Evolutionary conservation across 2,113 vertebrate species (phyloP), one percentile per base, ranked within the genome.

Genomic region (Accipiter cooperii): DNA sequence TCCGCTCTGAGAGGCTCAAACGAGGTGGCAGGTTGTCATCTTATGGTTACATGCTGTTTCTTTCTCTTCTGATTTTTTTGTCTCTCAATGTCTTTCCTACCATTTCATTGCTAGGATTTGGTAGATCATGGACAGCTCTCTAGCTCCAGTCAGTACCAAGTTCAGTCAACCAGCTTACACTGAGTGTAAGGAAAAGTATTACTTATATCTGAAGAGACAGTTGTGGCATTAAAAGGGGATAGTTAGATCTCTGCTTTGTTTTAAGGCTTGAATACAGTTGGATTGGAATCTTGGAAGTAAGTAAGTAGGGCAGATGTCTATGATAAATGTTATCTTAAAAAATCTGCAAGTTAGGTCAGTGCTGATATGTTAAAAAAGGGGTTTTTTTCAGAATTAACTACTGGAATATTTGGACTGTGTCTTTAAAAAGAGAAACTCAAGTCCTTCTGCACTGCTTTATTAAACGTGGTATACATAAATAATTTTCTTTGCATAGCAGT

Each of bases 1-100:
- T 99, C 98, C 99, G 99, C 95, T 99, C 99, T 0, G 99, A 99
- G 81, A 99, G 99, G 93, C 99, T 99, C 95, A 99, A 99, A 88
- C 98, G 99, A 95, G 99, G 99, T 19, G 99, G 98, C 99, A 99
- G 99, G 99, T 99, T 97, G 97, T 98, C 97, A 95, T 98, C 98
- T 96, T 97, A 96, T 84, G 97, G 90, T 98, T 98, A 96, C 94
- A 24, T 96, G 97, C 96, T 98, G 85, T 97, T 98, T 97, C 96
- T 98, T 87, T 98, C 98, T 97, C 97, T 98, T 98, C 97, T 95
- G 97, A 95, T 87, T 71, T 98, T 97, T 97, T 94, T 90, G 61
- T 89, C 64, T 81, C 29, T 65, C 14, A 29, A 88, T 96, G 92
- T 97, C 68, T 61, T 46, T 84, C 60, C 79, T 36, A 6, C 75